Conservation (phyloP, 2,797 vertebrate species). For the Sebastes baramenuke region DNA sequence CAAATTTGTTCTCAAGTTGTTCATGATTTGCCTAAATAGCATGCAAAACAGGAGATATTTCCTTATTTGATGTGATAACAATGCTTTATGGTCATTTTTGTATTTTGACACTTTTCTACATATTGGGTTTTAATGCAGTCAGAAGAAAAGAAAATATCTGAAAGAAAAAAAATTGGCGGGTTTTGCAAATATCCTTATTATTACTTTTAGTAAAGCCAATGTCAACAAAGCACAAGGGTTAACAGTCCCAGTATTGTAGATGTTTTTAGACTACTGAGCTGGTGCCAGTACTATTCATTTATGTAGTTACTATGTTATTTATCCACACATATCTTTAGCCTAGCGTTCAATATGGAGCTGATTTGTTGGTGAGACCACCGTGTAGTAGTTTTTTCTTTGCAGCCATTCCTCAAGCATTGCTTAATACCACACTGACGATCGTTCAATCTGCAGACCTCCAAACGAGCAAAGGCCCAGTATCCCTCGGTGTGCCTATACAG, state of each 20-base stretch:
- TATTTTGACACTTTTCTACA: background rate
- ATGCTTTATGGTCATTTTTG: background rate
- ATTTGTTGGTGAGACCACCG: constrained; percentile 63
- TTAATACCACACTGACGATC: constrained; percentile 49
- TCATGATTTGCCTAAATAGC: background rate
- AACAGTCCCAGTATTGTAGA: background rate
- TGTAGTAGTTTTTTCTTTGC: constrained; percentile 26
- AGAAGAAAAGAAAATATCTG: background rate
- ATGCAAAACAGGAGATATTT: background rate
- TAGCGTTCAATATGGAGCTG: constrained; percentile 56
- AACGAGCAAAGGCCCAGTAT: constrained; percentile 41
- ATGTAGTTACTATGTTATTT: constrained; percentile 18
- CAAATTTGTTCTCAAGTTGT: background rate
- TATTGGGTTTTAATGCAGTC: background rate
- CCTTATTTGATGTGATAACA: background rate
- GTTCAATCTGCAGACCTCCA: constrained; percentile 57
- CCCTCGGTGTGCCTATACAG: constrained; percentile 31
- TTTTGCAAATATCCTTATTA: background rate
- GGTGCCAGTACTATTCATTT: constrained; percentile 8
- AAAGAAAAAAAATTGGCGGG: background rate
- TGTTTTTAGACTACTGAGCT: background rate
- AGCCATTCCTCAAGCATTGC: constrained; percentile 59
- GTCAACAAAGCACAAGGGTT: background rate
- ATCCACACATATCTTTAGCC: constrained; percentile 26
- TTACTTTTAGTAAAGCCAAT: background rate